Evolutionary conservation across 2,113 vertebrate species (phyloP), one percentile per base, ranked within the genome.

Genomic region (Cariama cristata): DNA sequence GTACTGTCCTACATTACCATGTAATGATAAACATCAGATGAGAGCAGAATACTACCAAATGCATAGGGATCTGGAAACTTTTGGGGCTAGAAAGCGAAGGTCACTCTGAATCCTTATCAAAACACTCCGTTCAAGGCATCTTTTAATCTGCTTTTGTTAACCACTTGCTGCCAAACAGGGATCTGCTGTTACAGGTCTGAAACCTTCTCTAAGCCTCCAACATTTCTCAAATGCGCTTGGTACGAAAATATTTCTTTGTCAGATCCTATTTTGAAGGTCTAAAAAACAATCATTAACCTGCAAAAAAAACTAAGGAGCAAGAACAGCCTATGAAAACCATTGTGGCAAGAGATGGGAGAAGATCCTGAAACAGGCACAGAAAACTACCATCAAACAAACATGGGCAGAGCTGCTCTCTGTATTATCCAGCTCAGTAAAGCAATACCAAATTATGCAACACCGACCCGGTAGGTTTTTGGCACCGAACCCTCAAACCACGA

Each of bases 291-390:
- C 17, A 20, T 2, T 27, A 59, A 53, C 5, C 24, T 32, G 3
- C 26, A 77, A 79, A 66, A 72, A 28, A 52, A 49, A 27, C 8
- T 7, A 42, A 21, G 21, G 15, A 40, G 33, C 15, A 67, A 66
- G 17, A 83, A 44, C 1, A 7, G 22, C 0, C 1, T 11, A 47
- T 2, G 9, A 33, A 68, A 79, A 53, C 35, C 8, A 32, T 0
- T 6, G 12, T 21, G 12, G 26, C n/a, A 32, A 68, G 26, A 47
- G 32, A 24, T 3, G 5, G 71, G 12, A 67, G 19, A 81, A 62
- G 42, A 81, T 55, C 17, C 13, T 72, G 62, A 42, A 72, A 52
- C 0, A 2, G 40, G 40, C 20, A 42, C 3, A 20, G 17, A 60
- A 77, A 75, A 85, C 6, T 1, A 56, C 32, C 26, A 59, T 4